phyloP scores from a whole-genome alignment of 2,113 vertebrate genomes.

The Dicerorhinus sumatrensis region DNA sequence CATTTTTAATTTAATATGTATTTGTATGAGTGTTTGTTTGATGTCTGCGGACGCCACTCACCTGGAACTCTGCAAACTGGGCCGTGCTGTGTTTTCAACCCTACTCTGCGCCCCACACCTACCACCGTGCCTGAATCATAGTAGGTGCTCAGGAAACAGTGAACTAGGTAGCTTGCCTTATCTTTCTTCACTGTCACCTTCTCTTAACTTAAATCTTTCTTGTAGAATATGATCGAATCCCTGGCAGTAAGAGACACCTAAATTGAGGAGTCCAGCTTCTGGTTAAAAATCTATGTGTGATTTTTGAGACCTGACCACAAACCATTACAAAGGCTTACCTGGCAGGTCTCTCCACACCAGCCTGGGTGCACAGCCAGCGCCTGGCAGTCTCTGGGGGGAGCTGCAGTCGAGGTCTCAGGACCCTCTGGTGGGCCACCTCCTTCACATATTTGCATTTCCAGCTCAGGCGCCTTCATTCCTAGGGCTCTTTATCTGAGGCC shows the following conservation, averaged over 20 bases:
- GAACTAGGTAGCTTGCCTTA: neutral
- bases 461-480: neutral
- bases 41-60: neutral
- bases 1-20: neutral
- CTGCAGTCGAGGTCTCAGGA: neutral
- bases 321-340: no score
- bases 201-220: neutral
- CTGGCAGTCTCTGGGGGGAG: neutral
- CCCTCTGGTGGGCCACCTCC: neutral
- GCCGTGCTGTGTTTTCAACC: neutral
- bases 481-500: neutral
- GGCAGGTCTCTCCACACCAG: neutral
- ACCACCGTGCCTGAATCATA: neutral
- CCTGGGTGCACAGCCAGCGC: neutral
- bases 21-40: neutral
- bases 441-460: neutral
- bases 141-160: neutral
- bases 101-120: neutral
- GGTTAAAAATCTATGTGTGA: neutral
- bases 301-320: neutral
- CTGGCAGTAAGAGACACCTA: neutral
- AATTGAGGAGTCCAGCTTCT: neutral
- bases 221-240: neutral
- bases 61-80: neutral
- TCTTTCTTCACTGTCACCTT: neutral